Conservation (phyloP, 2,113 vertebrate species). For the Orientallactaga bullata region DNA sequence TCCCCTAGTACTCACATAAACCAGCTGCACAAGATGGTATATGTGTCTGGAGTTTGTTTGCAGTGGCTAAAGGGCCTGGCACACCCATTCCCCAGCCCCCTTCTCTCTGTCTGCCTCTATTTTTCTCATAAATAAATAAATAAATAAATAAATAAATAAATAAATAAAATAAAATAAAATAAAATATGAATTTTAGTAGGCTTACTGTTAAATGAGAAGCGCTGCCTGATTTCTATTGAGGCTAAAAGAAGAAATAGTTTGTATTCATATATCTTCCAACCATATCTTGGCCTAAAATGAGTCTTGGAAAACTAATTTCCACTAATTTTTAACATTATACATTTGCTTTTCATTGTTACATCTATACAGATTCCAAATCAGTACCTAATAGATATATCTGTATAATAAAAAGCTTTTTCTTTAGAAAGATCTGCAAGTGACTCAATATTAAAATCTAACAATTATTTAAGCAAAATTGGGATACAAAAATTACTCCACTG, state of each 20-base stretch:
- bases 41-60: too few species aligned
- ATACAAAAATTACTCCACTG: not conserved
- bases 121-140: not conserved
- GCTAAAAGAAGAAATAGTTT: not conserved
- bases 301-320: constrained; percentile 12
- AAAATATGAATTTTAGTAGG: not conserved
- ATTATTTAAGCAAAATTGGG: not conserved
- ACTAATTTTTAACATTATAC: not conserved
- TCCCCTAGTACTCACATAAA: too few species aligned
- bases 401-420: not conserved
- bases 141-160: too few species aligned
- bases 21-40: too few species aligned
- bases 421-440: constrained; percentile 8
- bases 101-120: too few species aligned
- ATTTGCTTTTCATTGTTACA: not conserved
- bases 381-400: not conserved
- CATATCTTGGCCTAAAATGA: not conserved
- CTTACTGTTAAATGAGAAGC: not conserved
- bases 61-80: too few species aligned
- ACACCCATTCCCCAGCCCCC: too few species aligned
- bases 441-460: not conserved
- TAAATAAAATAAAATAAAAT: too few species aligned
- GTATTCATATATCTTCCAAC: not conserved
- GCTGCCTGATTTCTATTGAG: not conserved
- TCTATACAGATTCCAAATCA: not conserved